Base-by-base conservation (phyloP, 2,888 invertebrate species). In the Tipula confusa region DNA sequence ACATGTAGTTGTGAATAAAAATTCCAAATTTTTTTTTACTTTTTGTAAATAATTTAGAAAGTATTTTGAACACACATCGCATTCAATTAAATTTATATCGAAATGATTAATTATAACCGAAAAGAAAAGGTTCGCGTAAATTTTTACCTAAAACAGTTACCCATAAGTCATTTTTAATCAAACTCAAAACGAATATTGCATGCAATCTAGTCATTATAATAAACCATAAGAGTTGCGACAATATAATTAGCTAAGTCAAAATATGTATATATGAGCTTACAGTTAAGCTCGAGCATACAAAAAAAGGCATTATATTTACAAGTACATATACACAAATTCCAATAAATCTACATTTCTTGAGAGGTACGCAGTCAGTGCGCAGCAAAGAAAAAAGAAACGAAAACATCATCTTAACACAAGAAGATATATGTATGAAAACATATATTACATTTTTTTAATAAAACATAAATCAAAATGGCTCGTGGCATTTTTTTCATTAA, bases 401-500 rank as follows among this genome's bases (percentile, higher is more conserved):
- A 64, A 64, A 64, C 64, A 64, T 64, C 64, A 64, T 64, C 64
- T 64, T 64, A 24, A 64, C 64, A 24, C 64, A 9, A 64, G 64
- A 64, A 64, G 64, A 64, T 24, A 13, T 64, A 64, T 64, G 64
- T 24, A 43, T 43, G 15, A 64, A 64, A 64, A 64, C 9, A 36
- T 9, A 9, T 36, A 9, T 33, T n/a, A n/a, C n/a, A 9, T 33
- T 9, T 36, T 36, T 64, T 64, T 64, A 24, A 64, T 64, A 64
- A 64, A 64, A 24, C 29, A 80, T 80, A 80, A 80, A 80, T 80
- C 80, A 80, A 80, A 80, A 80, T 80, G 80, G 80, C 80, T 80
- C 80, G 80, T 80, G 80, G 80, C 80, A 80, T 80, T 80, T 80
- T 79, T 29, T 80, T 64, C 64, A 80, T 80, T 29, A 29, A 80